Evolutionary conservation across 2,797 vertebrate species (phyloP).

Genomic region (Pyrrhura leucotis): DNA sequence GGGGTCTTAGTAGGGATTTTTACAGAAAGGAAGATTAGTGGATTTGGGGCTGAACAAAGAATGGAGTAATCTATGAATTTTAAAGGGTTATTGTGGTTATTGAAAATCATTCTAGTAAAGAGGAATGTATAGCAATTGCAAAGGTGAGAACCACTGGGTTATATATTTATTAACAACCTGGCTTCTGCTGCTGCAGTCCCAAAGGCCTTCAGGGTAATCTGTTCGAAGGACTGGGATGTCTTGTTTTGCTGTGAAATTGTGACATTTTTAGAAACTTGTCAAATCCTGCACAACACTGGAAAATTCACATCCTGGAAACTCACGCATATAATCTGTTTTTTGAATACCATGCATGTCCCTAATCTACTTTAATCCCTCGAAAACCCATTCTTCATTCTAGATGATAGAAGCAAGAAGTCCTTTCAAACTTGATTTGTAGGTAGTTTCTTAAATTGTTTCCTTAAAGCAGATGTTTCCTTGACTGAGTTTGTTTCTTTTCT

Average conservation of each 20-base stretch:
- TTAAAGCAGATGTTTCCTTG: not conserved
- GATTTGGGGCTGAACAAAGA: not conserved
- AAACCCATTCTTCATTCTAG: not conserved
- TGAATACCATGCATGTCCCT: not conserved
- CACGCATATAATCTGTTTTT: not conserved
- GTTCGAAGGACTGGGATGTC: not conserved
- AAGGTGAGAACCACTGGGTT: not conserved
- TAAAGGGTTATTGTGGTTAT: not conserved
- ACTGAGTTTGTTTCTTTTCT: not conserved
- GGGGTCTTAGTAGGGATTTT: not conserved
- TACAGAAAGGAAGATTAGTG: not conserved
- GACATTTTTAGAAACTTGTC: not conserved
- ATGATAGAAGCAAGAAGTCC: not conserved
- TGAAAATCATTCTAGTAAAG: not conserved
- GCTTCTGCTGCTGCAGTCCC: not conserved
- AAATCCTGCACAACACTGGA: not conserved
- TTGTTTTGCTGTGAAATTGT: not conserved
- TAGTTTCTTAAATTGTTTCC: not conserved
- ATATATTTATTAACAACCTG: not conserved
- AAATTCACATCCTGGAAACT: not conserved
- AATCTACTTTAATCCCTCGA: conserved; percentile 11
- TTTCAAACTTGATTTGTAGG: conserved; percentile 27
- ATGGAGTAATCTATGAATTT: not conserved
- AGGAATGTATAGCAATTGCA: not conserved
- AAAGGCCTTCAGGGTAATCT: not conserved